Conservation (phyloP, 2,888 invertebrate species). For the Amphiduros pacificus region DNA sequence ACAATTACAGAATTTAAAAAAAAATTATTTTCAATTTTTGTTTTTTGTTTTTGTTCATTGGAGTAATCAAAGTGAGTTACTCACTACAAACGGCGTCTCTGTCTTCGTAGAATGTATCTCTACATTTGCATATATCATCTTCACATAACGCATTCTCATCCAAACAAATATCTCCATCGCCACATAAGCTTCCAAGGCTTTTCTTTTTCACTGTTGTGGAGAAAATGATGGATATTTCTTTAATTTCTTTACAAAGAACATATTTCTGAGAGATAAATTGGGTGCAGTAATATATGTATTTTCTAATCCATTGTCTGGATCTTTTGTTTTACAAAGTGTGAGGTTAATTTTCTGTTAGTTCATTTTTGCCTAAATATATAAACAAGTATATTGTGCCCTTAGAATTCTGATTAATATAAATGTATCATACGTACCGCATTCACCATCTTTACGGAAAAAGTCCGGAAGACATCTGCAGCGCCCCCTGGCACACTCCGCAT, state of each 20-base stretch:
- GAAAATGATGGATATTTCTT: background rate
- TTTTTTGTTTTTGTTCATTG: too few relatives aligned
- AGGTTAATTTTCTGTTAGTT: too few relatives aligned
- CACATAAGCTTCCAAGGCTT: constrained; percentile 19
- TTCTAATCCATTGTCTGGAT: too few relatives aligned
- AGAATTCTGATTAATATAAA: too few relatives aligned
- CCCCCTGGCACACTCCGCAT: constrained; percentile 20
- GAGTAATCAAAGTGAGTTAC: too few relatives aligned
- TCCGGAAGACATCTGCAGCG: constrained; percentile 20
- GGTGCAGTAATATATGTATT: too few relatives aligned
- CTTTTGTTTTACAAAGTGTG: too few relatives aligned
- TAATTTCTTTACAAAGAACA: too few relatives aligned
- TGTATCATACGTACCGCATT: constrained; percentile 21
- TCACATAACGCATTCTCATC: constrained; percentile 28
- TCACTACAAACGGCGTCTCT: constrained; percentile 20
- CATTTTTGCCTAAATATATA: too few relatives aligned
- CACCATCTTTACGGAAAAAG: constrained; percentile 19
- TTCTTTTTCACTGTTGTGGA: constrained; percentile 20
- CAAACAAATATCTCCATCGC: constrained; percentile 22
- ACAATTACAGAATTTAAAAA: too few relatives aligned
- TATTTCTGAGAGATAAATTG: too few relatives aligned
- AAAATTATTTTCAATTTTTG: background rate
- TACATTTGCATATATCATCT: constrained; percentile 23
- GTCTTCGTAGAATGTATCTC: constrained; percentile 18
- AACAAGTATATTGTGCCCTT: too few relatives aligned